Conservation (phyloP, 2,888 invertebrate species). For the Himalopsyche japonica region DNA sequence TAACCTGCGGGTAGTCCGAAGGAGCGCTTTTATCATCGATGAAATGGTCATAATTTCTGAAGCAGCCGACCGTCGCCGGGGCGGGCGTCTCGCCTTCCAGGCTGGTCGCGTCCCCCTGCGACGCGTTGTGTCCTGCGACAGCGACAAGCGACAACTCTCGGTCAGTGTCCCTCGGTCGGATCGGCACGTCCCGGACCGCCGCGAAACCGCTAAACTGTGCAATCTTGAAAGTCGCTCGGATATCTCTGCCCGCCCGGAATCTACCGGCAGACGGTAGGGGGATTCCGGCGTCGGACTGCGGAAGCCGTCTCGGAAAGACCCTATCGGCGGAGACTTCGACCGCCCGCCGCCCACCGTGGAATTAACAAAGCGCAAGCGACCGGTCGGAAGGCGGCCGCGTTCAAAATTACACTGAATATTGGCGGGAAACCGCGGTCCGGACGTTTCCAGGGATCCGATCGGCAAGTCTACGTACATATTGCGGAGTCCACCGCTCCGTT, state of each 20-base stretch:
- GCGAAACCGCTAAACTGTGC: slow-evolving; percentile 41
- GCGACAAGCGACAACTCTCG: slow-evolving; percentile 4
- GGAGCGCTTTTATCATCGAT: slow-evolving; percentile 49
- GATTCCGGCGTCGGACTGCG: slow-evolving; percentile 4
- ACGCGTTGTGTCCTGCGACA: slow-evolving; percentile 84
- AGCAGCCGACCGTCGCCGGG: slow-evolving; percentile 76
- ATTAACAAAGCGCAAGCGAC: background rate
- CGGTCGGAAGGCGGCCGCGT: slow-evolving; percentile 26
- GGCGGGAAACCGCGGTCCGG: slow-evolving; percentile 39
- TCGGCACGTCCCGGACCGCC: slow-evolving; percentile 42
- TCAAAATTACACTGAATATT: slow-evolving; percentile 39
- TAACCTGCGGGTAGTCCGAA: slow-evolving; percentile 37
- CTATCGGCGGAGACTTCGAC: background rate
- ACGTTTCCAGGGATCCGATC: slow-evolving; percentile 28
- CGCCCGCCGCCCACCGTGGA: background rate
- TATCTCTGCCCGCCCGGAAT: background rate
- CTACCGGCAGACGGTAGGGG: slow-evolving; percentile 2
- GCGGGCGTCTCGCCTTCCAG: slow-evolving; percentile 71
- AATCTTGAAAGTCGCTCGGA: slow-evolving; percentile 37
- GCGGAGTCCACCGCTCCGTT: slow-evolving; percentile 36
- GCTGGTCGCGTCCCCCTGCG: slow-evolving; percentile 86
- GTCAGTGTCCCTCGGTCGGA: slow-evolving; percentile 39
- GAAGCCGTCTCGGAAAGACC: background rate
- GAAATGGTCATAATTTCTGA: slow-evolving; percentile 76
- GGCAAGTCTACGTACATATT: slow-evolving; percentile 46